Base-by-base conservation (phyloP, 2,797 vertebrate genomes). In the Silurus aristotelis region DNA sequence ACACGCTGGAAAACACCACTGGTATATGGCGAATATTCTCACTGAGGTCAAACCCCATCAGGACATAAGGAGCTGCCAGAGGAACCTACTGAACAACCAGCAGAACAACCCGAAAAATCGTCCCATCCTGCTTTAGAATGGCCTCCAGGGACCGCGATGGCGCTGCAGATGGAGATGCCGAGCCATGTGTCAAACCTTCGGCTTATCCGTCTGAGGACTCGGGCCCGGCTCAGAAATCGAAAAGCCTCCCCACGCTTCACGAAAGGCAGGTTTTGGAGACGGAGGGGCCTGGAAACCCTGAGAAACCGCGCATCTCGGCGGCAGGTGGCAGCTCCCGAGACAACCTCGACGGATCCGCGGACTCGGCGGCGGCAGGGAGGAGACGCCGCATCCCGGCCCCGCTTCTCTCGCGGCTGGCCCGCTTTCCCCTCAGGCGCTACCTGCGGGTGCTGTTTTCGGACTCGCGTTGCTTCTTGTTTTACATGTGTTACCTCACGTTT, bases 401-500 rank as follows among this genome's bases (percentile, higher is more conserved):
- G 77, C 82, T 95, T 2, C 60, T 91, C 1, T 72, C 93, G 10
- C 85, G 79, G 31, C 60, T 94, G 3, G 84, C 89, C 14, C 89
- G 92, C 8, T 91, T 95, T 1, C 95, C 95, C 71, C 92, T 94
- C 38, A 93, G 95, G 90, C 94, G 93, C 82, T 95, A 94, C 87
- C 86, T 98, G 72, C 83, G 92, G 2, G 22, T 94, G 1, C 90
- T 97, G 86, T 89, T 98, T 76, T 94, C 96, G 0, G 98, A 99
- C 91, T 98, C 97, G 0, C 96, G 98, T 68, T 97, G 96, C 90
- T 99, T 99, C 92, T 91, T 99, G 90, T 96, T 97, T 81, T 99
- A 98, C 93, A 97, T 99, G 97, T 97, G 96, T 93, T 97, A 98
- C 91, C 94, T 99, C 93, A 99, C 98, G 5, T 99, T 99, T 93